phyloP scores from a whole-genome alignment of 1,140 invertebrate genomes.

The Alviniconcha marisindica region DNA sequence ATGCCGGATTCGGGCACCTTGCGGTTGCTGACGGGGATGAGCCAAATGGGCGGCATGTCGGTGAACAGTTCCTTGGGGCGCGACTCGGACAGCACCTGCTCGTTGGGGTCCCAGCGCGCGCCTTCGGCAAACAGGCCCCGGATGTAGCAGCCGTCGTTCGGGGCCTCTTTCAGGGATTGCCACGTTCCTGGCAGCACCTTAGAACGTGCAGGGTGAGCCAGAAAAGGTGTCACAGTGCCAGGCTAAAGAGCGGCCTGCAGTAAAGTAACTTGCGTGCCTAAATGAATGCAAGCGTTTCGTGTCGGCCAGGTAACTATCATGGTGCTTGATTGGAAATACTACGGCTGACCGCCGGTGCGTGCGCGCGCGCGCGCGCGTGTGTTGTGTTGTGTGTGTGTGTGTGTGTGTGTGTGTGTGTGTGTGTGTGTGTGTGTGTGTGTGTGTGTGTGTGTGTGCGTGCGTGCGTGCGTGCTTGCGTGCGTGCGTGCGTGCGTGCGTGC shows the following conservation, averaged over 20 bases:
- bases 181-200: constrained; percentile 62
- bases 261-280: neutral
- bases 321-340: too few species aligned
- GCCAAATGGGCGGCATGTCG: constrained; percentile 73
- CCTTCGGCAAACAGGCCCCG: constrained; percentile 75
- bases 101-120: constrained; percentile 70
- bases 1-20: constrained; percentile 49
- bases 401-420: constrained; percentile 3
- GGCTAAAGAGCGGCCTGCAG: neutral
- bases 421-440: constrained; percentile 5
- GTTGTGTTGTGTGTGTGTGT: neutral
- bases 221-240: neutral
- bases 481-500: too few species aligned
- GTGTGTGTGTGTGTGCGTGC: neutral
- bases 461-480: too few species aligned
- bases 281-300: too few species aligned
- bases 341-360: too few species aligned
- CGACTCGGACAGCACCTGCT: constrained; percentile 70
- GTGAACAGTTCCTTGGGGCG: constrained; percentile 76
- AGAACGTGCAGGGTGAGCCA: neutral
- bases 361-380: too few species aligned
- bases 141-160: constrained; percentile 76
- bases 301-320: too few species aligned
- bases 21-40: constrained; percentile 63
- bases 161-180: constrained; percentile 60